These are phyloP conservation scores for Criorhina ranunculi DNA, from an alignment of 2,888 invertebrate genomes.

Conservation along the genomic window DNA sequence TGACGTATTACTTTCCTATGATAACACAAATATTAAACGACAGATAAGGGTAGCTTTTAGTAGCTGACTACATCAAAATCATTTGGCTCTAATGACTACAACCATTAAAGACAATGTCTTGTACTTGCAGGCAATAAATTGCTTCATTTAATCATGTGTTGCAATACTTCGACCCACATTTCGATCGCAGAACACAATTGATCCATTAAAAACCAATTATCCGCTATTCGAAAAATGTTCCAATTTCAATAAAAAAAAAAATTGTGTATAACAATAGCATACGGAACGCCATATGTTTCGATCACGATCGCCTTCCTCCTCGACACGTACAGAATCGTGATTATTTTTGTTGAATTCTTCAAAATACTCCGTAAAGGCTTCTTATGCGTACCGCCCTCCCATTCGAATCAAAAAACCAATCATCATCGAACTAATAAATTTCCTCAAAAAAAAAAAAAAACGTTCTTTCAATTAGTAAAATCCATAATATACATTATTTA, in stretches of 20 bases:
- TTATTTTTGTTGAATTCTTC: constrained; percentile 45
- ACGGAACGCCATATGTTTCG: constrained; percentile 60
- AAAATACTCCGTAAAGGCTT: too few relatives aligned
- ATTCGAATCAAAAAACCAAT: constrained; percentile 49
- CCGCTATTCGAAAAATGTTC: constrained; percentile 56
- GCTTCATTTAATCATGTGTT: constrained; percentile 1
- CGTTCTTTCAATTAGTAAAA: constrained; percentile 64
- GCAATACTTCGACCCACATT: constrained; percentile 47
- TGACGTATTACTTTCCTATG: not conserved
- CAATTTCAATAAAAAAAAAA: constrained; percentile 58
- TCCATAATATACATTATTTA: constrained; percentile 59
- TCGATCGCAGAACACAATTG: constrained; percentile 52
- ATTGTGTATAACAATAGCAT: constrained; percentile 59
- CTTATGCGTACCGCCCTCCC: not conserved
- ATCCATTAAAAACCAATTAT: constrained; percentile 55
- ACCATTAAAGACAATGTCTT: too few relatives aligned
- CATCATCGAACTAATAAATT: constrained; percentile 64
- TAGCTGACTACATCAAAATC: not conserved
- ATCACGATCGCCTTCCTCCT: constrained; percentile 40
- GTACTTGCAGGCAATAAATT: not conserved
- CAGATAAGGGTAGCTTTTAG: not conserved
- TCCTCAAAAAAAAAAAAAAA: constrained; percentile 40
- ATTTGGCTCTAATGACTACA: not conserved
- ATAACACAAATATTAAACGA: constrained; percentile 7
- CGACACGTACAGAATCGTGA: constrained; percentile 14